Percentiles rank a stretch among this genome's conserved stretches.
Evolutionary conservation across 1,140 invertebrate species (phyloP).

Genomic region (Araneus ventricosus): DNA sequence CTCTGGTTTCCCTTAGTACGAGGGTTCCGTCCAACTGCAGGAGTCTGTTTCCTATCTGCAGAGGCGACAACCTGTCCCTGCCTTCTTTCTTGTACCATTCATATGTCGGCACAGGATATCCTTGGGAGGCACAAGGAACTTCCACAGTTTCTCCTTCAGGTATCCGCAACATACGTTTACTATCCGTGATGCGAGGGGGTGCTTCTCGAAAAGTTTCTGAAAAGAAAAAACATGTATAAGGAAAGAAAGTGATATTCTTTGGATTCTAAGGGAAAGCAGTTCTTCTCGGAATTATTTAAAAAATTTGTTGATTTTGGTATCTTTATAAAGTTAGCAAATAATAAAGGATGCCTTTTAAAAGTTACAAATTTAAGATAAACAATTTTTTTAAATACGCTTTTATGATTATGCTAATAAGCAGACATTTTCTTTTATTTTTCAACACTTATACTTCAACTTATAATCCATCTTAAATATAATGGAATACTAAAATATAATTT

Average conservation of each 20-base stretch:
- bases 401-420: no score
- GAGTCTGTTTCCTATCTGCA: conserved; percentile 76
- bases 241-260: not conserved
- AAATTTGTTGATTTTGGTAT: no score
- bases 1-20: conserved; percentile 72
- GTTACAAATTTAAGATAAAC: no score
- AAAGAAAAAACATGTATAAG: not conserved
- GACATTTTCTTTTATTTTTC: no score
- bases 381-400: no score
- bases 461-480: no score
- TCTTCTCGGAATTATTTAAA: no score
- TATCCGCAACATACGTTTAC: conserved; percentile 76
- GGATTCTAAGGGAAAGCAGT: no score
- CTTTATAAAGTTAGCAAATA: no score
- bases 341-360: no score
- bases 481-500: no score
- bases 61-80: conserved; percentile 22
- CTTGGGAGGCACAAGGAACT: conserved; percentile 80
- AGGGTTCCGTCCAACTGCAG: conserved; percentile 77
- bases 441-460: no score
- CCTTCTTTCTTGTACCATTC: conserved; percentile 76
- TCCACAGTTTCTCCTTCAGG: conserved; percentile 78
- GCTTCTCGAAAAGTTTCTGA: conserved; percentile 41
- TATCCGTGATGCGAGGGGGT: conserved; percentile 76
- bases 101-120: conserved; percentile 77